Base-by-base conservation (phyloP, 2,113 vertebrate species). In the Carassius auratus region DNA sequence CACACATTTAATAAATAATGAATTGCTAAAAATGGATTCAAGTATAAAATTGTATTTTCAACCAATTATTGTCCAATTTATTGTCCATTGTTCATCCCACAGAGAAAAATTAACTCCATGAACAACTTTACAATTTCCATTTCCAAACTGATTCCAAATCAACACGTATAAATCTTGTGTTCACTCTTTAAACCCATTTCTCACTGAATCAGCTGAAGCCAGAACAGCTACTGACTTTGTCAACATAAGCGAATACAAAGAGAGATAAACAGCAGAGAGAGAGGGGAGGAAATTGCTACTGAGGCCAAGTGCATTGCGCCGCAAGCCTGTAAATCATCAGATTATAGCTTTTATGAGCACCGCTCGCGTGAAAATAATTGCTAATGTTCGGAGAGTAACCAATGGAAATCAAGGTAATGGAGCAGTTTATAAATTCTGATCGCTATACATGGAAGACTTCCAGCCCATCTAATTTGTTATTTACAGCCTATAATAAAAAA, bases 341-440 rank as follows among this genome's bases (percentile, higher is more conserved):
- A 94, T 94, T 95, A 95, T 95, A 93, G 93, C 91, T 90, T 94
- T 94, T 95, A 95, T 92, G 93, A 94, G 90, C 89, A 75, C 90
- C 90, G 92, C 91, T 93, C 93, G 89, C 92, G 91, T 93, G 93
- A 93, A 94, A 94, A 95, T 95, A 95, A 95, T 96, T 95, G 94
- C 94, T 95, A 95, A 95, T 94, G 94, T 94, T 94, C 91, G 86
- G 88, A 93, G 93, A 94, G 95, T 93, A 93, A 94, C 94, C 93
- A 94, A 91, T 95, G 92, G 93, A 94, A 95, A 94, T 93, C 92
- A 90, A 93, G 92, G 93, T 95, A 96, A 95, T 95, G 93, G 93
- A 93, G 92, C 95, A 93, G 94, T 95, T 94, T 94, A 94, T 95
- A 95, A 93, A 94, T 92, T 93, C 91, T 93, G 93, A 95, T 94